Percentiles rank a stretch among this genome's conserved stretches.
phyloP scores from a whole-genome alignment of 2,888 invertebrate species.

The Drosophila pseudotakahashii region DNA sequence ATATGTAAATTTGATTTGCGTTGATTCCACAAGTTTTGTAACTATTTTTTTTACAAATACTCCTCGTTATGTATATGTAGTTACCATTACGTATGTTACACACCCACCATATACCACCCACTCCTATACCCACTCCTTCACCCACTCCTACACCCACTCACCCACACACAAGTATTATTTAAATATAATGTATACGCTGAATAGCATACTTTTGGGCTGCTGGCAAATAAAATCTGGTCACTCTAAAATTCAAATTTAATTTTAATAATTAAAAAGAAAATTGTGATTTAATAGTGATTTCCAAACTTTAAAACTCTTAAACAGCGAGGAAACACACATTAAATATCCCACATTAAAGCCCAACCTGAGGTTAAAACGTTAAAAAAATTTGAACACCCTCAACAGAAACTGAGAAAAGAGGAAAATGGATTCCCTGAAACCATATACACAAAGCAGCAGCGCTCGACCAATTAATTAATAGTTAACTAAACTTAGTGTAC shows the following conservation, averaged over 20 bases:
- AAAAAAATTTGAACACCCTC: constrained; percentile 4
- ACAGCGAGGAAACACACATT: background rate
- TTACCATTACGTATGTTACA: constrained; percentile 28
- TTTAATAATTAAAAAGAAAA: constrained; percentile 13
- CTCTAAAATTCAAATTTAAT: too few species aligned
- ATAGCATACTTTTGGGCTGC: constrained; percentile 67
- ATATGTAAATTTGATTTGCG: constrained; percentile 70
- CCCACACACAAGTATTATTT: constrained; percentile 75
- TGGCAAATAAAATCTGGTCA: too few species aligned
- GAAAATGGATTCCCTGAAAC: constrained; percentile 43
- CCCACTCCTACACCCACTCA: constrained; percentile 5
- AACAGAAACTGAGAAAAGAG: constrained; percentile 6
- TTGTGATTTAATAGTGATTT: too few species aligned
- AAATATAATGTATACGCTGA: constrained; percentile 61
- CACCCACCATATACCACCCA: constrained; percentile 12
- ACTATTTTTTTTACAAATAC: constrained; percentile 56
- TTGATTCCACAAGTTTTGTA: constrained; percentile 63
- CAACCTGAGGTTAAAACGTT: constrained; percentile 4
- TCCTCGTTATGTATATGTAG: constrained; percentile 51
- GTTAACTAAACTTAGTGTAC: constrained; percentile 74
- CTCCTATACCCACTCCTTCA: constrained; percentile 9
- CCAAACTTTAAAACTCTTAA: too few species aligned
- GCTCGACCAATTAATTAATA: constrained; percentile 78
- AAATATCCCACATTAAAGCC: background rate
- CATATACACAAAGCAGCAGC: constrained; percentile 57